phyloP scores from a whole-genome alignment of 2,113 vertebrate species.

The Tringa solitaria region DNA sequence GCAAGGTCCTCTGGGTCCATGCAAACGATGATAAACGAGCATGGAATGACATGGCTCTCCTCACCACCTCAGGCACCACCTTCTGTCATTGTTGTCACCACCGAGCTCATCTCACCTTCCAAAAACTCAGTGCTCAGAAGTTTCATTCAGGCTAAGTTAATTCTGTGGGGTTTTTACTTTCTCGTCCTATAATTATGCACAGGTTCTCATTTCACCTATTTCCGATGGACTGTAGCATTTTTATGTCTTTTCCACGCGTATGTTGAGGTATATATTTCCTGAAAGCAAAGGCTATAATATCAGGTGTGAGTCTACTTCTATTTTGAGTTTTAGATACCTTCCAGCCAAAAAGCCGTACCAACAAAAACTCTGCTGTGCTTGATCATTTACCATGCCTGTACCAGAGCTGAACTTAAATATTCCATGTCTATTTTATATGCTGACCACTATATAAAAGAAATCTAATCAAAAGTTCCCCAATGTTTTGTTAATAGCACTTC shows the following conservation, averaged over 20 bases:
- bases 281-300: conserved; percentile 67
- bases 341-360: conserved; percentile 68
- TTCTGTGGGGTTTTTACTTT: conserved; percentile 17
- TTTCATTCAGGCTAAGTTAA: conserved; percentile 45
- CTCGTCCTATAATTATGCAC: conserved; percentile 47
- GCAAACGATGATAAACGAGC: neutral
- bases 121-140: conserved; percentile 22
- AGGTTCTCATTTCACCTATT: conserved; percentile 60
- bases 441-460: conserved; percentile 22
- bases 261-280: conserved; percentile 30
- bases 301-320: conserved; percentile 64
- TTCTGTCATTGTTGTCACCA: neutral
- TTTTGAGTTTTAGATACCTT: conserved; percentile 49
- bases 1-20: neutral
- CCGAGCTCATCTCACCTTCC: conserved; percentile 44
- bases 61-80: neutral
- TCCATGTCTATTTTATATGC: conserved; percentile 19
- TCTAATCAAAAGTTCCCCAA: neutral
- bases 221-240: conserved; percentile 28
- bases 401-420: conserved; percentile 45
- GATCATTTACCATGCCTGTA: conserved; percentile 48
- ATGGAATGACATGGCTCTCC: conserved; percentile 8
- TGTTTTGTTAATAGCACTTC: neutral
- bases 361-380: conserved; percentile 60
- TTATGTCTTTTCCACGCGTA: conserved; percentile 67